Percentiles rank a stretch among this genome's conserved stretches.
Conservation (phyloP, 1,140 invertebrate species). For the Drosophila lacteicornis region DNA sequence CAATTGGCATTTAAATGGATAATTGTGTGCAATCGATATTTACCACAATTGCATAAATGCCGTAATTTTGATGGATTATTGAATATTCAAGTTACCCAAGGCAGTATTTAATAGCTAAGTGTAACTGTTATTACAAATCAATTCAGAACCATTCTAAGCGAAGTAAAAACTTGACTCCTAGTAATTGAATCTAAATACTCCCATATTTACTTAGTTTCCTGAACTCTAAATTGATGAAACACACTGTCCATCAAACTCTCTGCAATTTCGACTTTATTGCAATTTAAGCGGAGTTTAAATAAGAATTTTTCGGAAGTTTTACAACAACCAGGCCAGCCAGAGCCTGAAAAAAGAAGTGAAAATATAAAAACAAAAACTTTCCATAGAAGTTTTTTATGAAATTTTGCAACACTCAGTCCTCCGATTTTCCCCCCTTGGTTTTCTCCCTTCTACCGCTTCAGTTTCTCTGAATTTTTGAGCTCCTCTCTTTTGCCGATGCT, state of each 20-base stretch:
- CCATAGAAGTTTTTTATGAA: conserved; percentile 77
- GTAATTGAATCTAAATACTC: neutral
- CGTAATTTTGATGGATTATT: neutral
- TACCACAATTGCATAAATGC: neutral
- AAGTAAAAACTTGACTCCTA: neutral
- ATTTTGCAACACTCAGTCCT: conserved; percentile 55
- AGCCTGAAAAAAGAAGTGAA: conserved; percentile 3
- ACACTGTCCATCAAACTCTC: conserved; percentile 16
- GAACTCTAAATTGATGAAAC: neutral
- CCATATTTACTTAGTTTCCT: neutral
- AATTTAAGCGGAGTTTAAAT: conserved; percentile 81
- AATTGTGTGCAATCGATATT: conserved; percentile 10
- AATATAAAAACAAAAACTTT: conserved; percentile 53
- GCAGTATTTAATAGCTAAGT: neutral
- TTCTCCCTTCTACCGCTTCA: conserved; percentile 38
- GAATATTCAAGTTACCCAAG: neutral
- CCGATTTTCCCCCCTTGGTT: conserved; percentile 1
- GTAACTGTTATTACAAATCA: neutral
- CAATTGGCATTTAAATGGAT: conserved; percentile 18
- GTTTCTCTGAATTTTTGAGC: conserved; percentile 54
- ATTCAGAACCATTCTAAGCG: neutral
- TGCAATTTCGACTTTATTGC: conserved; percentile 57
- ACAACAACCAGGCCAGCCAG: conserved; percentile 15
- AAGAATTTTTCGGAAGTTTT: conserved; percentile 73
- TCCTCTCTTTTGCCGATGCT: conserved; percentile 30